These are phyloP conservation scores for Thunnus albacares DNA, from an alignment of 2,797 vertebrate species.

Conservation along the genomic window DNA sequence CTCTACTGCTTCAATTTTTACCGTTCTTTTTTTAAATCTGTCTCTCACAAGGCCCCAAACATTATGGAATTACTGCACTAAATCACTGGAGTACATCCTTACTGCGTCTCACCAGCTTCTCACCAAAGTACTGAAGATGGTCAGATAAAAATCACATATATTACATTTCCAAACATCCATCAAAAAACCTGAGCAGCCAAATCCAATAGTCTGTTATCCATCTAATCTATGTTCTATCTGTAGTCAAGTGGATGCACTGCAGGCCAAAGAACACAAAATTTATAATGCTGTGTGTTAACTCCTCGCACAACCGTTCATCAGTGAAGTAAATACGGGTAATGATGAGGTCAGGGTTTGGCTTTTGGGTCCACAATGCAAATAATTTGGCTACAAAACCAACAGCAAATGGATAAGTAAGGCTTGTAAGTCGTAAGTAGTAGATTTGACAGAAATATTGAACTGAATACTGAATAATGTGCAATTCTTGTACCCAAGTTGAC, in stretches of 20 bases:
- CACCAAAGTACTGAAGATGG: not conserved
- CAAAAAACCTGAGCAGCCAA: not conserved
- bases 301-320: not conserved
- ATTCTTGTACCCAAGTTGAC: not conserved
- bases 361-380: not conserved
- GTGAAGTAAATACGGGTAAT: not conserved
- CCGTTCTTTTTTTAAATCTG: too few species aligned
- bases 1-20: too few species aligned
- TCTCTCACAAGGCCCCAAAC: too few species aligned
- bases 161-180: not conserved
- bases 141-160: not conserved
- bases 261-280: not conserved
- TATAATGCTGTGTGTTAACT: not conserved
- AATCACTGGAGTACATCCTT: not conserved
- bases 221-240: slow-evolving; percentile 1
- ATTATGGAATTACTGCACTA: too few species aligned
- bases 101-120: too few species aligned
- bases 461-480: not conserved
- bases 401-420: not conserved
- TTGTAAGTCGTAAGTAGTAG: not conserved
- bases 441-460: not conserved
- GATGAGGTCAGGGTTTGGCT: not conserved
- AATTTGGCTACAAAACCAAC: not conserved
- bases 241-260: slow-evolving; percentile 1
- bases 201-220: not conserved